Conservation (phyloP, 2,113 vertebrate genomes). For the Jacana jacana region DNA sequence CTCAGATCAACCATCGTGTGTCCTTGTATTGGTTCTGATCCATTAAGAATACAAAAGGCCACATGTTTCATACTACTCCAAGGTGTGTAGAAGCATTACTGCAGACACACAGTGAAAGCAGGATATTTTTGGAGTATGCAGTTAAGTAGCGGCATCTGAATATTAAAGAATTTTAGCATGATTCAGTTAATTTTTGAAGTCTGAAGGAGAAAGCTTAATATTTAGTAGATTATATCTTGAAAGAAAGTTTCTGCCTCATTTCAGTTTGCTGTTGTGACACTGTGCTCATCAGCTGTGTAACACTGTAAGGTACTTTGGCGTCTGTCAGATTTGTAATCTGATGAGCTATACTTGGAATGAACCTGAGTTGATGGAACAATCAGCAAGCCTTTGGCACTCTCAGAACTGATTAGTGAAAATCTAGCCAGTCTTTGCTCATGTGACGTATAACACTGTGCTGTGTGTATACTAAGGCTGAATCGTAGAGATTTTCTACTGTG, state of each 20-base stretch:
- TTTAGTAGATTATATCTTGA: background rate
- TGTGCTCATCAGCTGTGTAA: constrained; percentile 29
- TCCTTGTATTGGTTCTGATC: background rate
- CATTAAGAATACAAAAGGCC: constrained; percentile 7
- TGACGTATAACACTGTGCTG: background rate
- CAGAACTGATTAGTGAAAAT: constrained; percentile 47
- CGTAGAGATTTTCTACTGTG: background rate
- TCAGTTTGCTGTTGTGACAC: background rate
- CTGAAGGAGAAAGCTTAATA: background rate
- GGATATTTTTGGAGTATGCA: background rate
- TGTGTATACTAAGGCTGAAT: background rate
- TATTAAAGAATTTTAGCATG: background rate
- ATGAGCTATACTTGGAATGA: constrained; percentile 66
- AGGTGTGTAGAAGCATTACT: background rate
- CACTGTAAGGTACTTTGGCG: background rate
- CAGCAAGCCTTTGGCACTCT: constrained; percentile 36
- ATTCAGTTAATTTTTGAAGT: constrained; percentile 2
- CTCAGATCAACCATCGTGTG: background rate
- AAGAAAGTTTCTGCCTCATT: background rate
- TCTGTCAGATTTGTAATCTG: constrained; percentile 45
- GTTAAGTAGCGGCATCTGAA: background rate
- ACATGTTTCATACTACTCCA: background rate
- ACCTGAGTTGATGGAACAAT: constrained; percentile 61
- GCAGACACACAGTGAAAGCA: background rate
- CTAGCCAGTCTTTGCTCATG: background rate